Conservation (phyloP, 2,888 invertebrate genomes). For the Mystacides longicornis region DNA sequence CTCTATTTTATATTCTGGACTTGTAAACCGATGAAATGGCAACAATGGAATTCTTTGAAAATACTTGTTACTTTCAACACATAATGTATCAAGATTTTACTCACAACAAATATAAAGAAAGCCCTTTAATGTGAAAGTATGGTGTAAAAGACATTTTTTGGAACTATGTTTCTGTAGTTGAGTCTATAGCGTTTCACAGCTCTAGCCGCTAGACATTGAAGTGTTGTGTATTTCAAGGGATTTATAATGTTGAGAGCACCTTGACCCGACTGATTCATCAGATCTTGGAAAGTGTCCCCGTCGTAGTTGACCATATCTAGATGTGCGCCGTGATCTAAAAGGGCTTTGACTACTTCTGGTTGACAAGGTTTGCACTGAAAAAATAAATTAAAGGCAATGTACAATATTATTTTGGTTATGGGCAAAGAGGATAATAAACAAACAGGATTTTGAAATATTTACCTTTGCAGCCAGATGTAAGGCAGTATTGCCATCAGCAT, state of each 20-base stretch:
- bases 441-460: slow-evolving; percentile 23
- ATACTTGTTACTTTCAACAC: neutral
- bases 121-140: slow-evolving; percentile 41
- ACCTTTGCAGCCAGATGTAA: slow-evolving; percentile 77
- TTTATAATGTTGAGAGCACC: slow-evolving; percentile 61
- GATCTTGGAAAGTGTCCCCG: slow-evolving; percentile 66
- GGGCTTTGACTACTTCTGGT: slow-evolving; percentile 58
- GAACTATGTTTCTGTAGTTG: slow-evolving; percentile 53
- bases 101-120: neutral
- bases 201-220: slow-evolving; percentile 81
- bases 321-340: slow-evolving; percentile 78
- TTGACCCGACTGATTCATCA: slow-evolving; percentile 53
- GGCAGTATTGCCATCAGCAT: slow-evolving; percentile 80
- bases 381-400: neutral
- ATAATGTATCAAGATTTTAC: slow-evolving; percentile 3
- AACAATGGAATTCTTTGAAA: too few species aligned
- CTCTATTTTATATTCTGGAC: neutral
- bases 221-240: slow-evolving; percentile 67
- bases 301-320: slow-evolving; percentile 72
- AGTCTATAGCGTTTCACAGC: slow-evolving; percentile 66
- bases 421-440: neutral
- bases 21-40: neutral
- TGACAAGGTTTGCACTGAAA: slow-evolving; percentile 55
- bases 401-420: neutral
- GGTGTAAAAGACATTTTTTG: slow-evolving; percentile 45